These are phyloP conservation scores for Stratiomys singularior DNA, from an alignment of 2,888 invertebrate genomes.

Conservation along the genomic window DNA sequence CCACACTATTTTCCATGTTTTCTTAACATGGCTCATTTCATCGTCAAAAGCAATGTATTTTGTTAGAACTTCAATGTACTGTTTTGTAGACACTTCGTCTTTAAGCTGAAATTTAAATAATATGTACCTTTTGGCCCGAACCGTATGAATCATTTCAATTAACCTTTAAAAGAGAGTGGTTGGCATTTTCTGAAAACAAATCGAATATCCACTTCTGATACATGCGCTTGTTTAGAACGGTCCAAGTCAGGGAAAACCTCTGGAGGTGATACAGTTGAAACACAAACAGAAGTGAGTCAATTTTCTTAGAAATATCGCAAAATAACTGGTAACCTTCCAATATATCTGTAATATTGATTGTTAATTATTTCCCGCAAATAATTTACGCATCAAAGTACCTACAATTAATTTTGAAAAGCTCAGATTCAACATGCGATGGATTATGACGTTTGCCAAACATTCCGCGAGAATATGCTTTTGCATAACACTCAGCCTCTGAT, in stretches of 20 bases:
- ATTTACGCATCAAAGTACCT: slow-evolving; percentile 46
- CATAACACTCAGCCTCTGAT: slow-evolving; percentile 73
- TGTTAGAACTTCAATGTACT: slow-evolving; percentile 63
- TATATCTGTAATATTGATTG: slow-evolving; percentile 65
- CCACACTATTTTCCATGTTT: slow-evolving; percentile 69
- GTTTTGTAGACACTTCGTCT: slow-evolving; percentile 61
- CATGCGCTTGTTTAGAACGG: slow-evolving; percentile 74
- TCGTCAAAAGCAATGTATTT: slow-evolving; percentile 71
- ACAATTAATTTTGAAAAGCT: slow-evolving; percentile 63
- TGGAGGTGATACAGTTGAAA: slow-evolving; percentile 72
- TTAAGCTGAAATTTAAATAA: slow-evolving; percentile 57
- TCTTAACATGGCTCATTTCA: slow-evolving; percentile 69
- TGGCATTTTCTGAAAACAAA: slow-evolving; percentile 69
- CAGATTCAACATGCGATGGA: slow-evolving; percentile 55
- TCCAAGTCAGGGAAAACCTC: slow-evolving; percentile 75
- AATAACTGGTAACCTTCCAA: slow-evolving; percentile 74
- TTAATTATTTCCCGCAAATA: background rate
- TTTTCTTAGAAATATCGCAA: slow-evolving; percentile 70
- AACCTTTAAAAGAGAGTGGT: slow-evolving; percentile 69
- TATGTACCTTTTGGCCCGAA: background rate
- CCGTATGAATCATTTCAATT: slow-evolving; percentile 52
- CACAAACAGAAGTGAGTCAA: slow-evolving; percentile 71
- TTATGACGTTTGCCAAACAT: slow-evolving; percentile 67
- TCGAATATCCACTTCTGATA: slow-evolving; percentile 69
- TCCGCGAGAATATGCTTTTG: slow-evolving; percentile 70